phyloP scores from a whole-genome alignment of 1,140 invertebrate genomes.

The Eubasilissa regina region DNA sequence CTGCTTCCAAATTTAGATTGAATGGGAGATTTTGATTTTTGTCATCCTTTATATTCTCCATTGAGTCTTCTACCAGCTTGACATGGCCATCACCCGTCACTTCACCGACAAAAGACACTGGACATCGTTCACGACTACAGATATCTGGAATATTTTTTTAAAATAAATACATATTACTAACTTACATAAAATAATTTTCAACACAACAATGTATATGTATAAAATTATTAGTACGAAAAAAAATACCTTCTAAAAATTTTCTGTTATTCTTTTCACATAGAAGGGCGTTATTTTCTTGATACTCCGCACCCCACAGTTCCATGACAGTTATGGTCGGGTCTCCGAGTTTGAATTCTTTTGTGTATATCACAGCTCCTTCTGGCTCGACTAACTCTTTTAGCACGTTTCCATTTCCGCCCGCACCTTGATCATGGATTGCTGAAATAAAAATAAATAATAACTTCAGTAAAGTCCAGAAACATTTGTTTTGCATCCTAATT shows the following conservation, averaged over 20 bases:
- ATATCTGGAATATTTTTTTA: slow-evolving; percentile 72
- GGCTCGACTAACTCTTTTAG: slow-evolving; percentile 97
- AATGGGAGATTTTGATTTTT: slow-evolving; percentile 73
- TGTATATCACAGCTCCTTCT: slow-evolving; percentile 91
- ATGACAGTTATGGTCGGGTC: slow-evolving; percentile 94
- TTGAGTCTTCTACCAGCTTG: slow-evolving; percentile 79
- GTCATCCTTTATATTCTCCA: slow-evolving; percentile 68
- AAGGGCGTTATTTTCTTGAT: slow-evolving; percentile 96
- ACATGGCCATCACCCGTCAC: slow-evolving; percentile 92
- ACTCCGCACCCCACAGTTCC: slow-evolving; percentile 98
- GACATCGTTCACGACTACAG: slow-evolving; percentile 90
- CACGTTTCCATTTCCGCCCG: slow-evolving; percentile 98
- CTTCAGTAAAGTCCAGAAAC: slow-evolving; percentile 26
- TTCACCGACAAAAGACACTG: slow-evolving; percentile 93
- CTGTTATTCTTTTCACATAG: slow-evolving; percentile 81
- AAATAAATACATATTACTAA: background rate
- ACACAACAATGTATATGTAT: too few relatives aligned
- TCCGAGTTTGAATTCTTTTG: slow-evolving; percentile 90
- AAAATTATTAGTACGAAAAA: background rate
- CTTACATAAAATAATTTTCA: background rate
- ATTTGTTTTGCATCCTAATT: background rate
- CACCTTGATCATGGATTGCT: slow-evolving; percentile 95
- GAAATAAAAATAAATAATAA: slow-evolving; percentile 42
- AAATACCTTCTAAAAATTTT: slow-evolving; percentile 74
- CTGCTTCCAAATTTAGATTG: slow-evolving; percentile 90